Conservation (phyloP, 2,888 invertebrate species). For the Diplazon laetatorius region DNA sequence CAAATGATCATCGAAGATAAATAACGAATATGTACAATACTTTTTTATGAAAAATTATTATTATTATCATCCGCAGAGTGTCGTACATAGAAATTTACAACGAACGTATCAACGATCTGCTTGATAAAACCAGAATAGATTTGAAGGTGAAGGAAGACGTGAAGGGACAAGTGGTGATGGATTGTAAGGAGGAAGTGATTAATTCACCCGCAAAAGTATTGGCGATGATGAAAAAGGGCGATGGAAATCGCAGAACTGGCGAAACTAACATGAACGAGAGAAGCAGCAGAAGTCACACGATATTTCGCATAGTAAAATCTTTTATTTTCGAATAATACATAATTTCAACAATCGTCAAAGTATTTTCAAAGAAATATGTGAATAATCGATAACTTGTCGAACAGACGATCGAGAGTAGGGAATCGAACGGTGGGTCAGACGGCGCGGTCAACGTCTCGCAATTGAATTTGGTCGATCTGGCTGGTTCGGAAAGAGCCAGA, state of each 20-base stretch:
- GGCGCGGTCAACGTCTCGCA: conserved; percentile 86
- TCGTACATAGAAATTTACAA: conserved; percentile 95
- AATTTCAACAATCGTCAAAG: neutral
- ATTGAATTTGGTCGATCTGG: conserved; percentile 94
- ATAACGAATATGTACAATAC: conserved; percentile 43
- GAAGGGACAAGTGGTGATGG: conserved; percentile 86
- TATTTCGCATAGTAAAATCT: conserved; percentile 91
- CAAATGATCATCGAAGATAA: conserved; percentile 11
- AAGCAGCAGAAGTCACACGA: conserved; percentile 95
- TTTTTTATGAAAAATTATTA: conserved; percentile 44
- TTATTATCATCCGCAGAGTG: conserved; percentile 84
- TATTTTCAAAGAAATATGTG: neutral
- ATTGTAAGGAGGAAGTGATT: conserved; percentile 87
- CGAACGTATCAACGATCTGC: conserved; percentile 91
- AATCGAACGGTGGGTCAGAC: conserved; percentile 83
- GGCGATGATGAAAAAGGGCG: conserved; percentile 85
- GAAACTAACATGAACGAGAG: conserved; percentile 94
- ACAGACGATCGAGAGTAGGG: conserved; percentile 87
- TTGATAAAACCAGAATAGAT: conserved; percentile 86
- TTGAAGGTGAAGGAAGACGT: conserved; percentile 87
- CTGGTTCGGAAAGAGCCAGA: conserved; percentile 92
- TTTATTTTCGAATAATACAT: neutral
- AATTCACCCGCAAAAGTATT: conserved; percentile 86
- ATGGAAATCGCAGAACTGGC: conserved; percentile 88
- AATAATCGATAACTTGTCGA: conserved; percentile 38